phyloP scores from a whole-genome alignment of 2,888 invertebrate genomes.

The Trimorus sp. region DNA sequence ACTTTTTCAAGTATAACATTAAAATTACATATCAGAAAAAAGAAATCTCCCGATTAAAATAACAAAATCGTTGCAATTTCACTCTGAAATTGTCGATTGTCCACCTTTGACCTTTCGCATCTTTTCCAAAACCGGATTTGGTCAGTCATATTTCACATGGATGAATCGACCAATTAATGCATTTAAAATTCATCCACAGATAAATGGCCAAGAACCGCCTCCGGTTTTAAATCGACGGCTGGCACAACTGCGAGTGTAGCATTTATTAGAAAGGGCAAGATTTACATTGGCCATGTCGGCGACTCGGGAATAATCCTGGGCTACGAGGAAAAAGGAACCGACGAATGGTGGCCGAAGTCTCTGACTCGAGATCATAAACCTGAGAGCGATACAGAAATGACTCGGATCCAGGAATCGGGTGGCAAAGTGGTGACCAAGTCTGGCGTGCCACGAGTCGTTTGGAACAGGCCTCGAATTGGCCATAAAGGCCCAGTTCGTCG shows the following conservation, averaged over 20 bases:
- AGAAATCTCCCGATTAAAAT: too few species aligned
- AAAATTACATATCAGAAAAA: too few species aligned
- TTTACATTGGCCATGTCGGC: slow-evolving; percentile 99
- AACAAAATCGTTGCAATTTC: too few species aligned
- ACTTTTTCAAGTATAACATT: too few species aligned
- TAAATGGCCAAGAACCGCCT: slow-evolving; percentile 98
- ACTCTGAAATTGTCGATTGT: too few species aligned
- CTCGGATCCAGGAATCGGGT: slow-evolving; percentile 90
- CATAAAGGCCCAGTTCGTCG: slow-evolving; percentile 93
- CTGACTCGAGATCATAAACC: slow-evolving; percentile 98
- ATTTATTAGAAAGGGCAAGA: slow-evolving; percentile 95
- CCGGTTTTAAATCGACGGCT: slow-evolving; percentile 97
- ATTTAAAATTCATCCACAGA: slow-evolving; percentile 82
- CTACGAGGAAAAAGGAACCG: slow-evolving; percentile 87
- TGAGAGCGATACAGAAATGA: slow-evolving; percentile 91
- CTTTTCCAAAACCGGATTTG: too few species aligned
- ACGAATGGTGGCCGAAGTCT: slow-evolving; percentile 90
- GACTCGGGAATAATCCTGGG: slow-evolving; percentile 97
- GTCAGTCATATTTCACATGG: too few species aligned
- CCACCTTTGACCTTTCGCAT: too few species aligned
- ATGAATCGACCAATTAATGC: not conserved
- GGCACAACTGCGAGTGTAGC: slow-evolving; percentile 98
- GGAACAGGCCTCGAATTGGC: slow-evolving; percentile 95
- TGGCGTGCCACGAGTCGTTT: slow-evolving; percentile 97
- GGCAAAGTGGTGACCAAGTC: slow-evolving; percentile 90